These are phyloP conservation scores for Macropis europaea DNA, from an alignment of 2,888 invertebrate genomes.

Conservation along the genomic window DNA sequence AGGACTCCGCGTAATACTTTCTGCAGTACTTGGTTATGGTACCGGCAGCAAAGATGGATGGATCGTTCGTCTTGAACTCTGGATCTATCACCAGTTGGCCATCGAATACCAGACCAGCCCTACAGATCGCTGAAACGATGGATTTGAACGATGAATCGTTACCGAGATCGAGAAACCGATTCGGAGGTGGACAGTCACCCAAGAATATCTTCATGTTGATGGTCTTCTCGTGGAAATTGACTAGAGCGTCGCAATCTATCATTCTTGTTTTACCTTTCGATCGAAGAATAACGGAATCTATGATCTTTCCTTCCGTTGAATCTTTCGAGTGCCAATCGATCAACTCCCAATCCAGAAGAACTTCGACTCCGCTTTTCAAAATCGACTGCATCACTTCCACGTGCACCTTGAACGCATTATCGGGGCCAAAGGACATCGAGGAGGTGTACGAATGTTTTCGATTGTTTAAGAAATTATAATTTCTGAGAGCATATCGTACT, in stretches of 20 bases:
- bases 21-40: constrained; percentile 84
- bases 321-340: constrained; percentile 81
- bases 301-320: constrained; percentile 61
- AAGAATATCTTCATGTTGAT: constrained; percentile 81
- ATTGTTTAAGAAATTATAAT: too few relatives aligned
- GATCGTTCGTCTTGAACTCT: constrained; percentile 85
- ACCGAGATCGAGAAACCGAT: neutral
- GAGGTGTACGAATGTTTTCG: too few relatives aligned
- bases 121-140: constrained; percentile 81
- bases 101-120: constrained; percentile 83
- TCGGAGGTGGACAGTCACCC: constrained; percentile 52
- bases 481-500: too few relatives aligned
- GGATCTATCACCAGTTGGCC: constrained; percentile 84
- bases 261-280: constrained; percentile 79
- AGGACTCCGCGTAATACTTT: constrained; percentile 81
- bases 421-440: too few relatives aligned
- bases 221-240: constrained; percentile 82
- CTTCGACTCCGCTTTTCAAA: constrained; percentile 77
- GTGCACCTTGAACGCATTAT: constrained; percentile 81
- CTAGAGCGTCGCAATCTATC: constrained; percentile 82
- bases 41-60: constrained; percentile 85
- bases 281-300: constrained; percentile 81
- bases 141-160: neutral
- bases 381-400: constrained; percentile 80
- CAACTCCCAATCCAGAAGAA: constrained; percentile 82